Base-by-base conservation (phyloP, 2,797 vertebrate genomes). In the Catamblyrhynchus diadema region DNA sequence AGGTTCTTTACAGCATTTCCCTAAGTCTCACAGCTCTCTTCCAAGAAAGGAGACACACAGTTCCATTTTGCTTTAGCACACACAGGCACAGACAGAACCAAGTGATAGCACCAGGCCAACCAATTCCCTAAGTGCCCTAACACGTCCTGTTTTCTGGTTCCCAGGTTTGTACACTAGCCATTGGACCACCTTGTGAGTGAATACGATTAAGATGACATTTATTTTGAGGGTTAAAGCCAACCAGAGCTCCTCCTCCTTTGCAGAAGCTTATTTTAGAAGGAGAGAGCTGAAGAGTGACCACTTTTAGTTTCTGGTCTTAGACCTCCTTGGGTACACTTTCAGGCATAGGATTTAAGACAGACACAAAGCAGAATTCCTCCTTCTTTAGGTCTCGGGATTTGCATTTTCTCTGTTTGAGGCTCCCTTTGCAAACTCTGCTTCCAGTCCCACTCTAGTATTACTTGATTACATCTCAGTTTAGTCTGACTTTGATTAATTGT, bases 401-500 rank as follows among this genome's bases (percentile, higher is more conserved):
- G 47, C 2, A 12, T 79, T 93, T 91, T 84, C 30, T 81, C 67
- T 66, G 14, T 67, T 48, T 60, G 32, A 77, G 37, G 56, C 12
- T 41, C 66, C 30, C 30, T 84, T 74, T n/a, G 10, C 41, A 82
- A 81, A 62, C 44, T 81, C 50, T 47, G 0, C 44, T 69, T 86
- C 66, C 64, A 47, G 37, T 72, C 25, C 25, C 44, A 28, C 19
- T 70, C 64, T 67, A 61, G 24, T 53, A 64, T 61, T 39, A 45
- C 30, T 88, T 50, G 18, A 75, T 86, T 56, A 50, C 21, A 61
- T 54, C 70, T 77, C 7, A 1, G 32, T 73, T 83, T 54, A 66
- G 41, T 44, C 67, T 88, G 53, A 90, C 57, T 84, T 88, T 61
- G 53, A 93, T 66, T 88, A 72, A 84, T 42, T 64, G 27, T 60